These are phyloP conservation scores for Junonia oenone DNA, from an alignment of 2,888 invertebrate species.

Conservation along the genomic window DNA sequence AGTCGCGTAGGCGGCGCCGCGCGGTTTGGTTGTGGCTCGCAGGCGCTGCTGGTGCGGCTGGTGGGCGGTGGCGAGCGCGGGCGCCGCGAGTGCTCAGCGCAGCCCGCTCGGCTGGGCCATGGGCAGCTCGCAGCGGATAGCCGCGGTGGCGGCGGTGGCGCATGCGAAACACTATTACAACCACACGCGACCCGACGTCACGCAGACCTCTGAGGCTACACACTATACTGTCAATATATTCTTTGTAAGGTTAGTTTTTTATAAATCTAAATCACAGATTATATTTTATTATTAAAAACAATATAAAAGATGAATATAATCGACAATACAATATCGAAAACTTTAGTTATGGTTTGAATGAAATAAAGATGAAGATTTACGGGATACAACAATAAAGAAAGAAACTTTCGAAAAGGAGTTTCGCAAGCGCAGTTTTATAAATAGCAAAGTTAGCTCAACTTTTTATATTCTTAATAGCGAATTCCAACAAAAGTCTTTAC, in stretches of 20 bases:
- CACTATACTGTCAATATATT: slow-evolving; percentile 81
- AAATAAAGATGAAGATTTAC: background rate
- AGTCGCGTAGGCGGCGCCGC: slow-evolving; percentile 58
- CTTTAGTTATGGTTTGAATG: too few relatives aligned
- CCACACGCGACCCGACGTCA: slow-evolving; percentile 61
- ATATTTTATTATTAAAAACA: too few relatives aligned
- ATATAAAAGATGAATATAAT: background rate
- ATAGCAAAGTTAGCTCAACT: slow-evolving; percentile 11
- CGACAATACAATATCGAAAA: background rate
- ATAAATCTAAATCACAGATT: too few relatives aligned
- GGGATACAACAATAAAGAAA: background rate
- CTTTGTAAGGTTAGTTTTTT: slow-evolving; percentile 86
- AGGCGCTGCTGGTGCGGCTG: slow-evolving; percentile 57
- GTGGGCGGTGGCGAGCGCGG: slow-evolving; percentile 58
- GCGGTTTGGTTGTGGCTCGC: slow-evolving; percentile 60
- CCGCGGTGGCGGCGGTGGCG: slow-evolving; percentile 75
- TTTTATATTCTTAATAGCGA: slow-evolving; percentile 4
- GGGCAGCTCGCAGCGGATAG: slow-evolving; percentile 83
- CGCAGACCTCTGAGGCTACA: slow-evolving; percentile 49
- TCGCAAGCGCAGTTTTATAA: slow-evolving; percentile 3
- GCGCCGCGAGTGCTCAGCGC: slow-evolving; percentile 63
- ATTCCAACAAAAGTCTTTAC: slow-evolving; percentile 11
- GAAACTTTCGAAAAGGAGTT: slow-evolving; percentile 1
- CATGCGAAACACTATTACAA: slow-evolving; percentile 68
- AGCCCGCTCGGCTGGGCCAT: slow-evolving; percentile 81